These are phyloP conservation scores for Hyposmocoma kahamanoa DNA, from an alignment of 1,140 invertebrate species.

Conservation along the genomic window DNA sequence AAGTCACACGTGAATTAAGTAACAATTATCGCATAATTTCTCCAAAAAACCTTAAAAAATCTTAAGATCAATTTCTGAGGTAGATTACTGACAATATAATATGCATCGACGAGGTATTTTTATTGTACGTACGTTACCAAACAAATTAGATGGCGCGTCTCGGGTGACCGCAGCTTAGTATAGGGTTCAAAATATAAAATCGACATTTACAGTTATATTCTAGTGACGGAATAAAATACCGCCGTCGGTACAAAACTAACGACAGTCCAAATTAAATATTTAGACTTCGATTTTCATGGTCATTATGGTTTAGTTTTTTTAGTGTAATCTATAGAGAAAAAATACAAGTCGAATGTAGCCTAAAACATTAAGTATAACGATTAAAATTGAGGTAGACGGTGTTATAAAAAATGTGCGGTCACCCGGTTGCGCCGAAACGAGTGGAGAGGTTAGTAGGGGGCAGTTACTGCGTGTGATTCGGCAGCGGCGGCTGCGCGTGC, in stretches of 20 bases:
- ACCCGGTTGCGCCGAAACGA: constrained; percentile 35
- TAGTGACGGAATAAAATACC: too few relatives aligned
- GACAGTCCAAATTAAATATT: too few relatives aligned
- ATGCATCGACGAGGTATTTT: constrained; percentile 65
- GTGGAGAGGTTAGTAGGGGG: constrained; percentile 25
- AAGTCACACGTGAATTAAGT: constrained; percentile 64
- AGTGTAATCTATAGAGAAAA: too few relatives aligned
- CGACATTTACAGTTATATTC: too few relatives aligned
- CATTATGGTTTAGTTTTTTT: too few relatives aligned
- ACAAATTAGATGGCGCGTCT: constrained; percentile 29
- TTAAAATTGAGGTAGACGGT: neutral
- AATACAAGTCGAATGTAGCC: neutral
- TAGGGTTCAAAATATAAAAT: constrained; percentile 12
- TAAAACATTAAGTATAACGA: constrained; percentile 5
- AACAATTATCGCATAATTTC: constrained; percentile 64
- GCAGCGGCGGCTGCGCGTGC: constrained; percentile 73
- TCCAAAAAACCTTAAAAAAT: constrained; percentile 54
- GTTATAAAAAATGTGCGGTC: constrained; percentile 15
- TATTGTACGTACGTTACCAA: constrained; percentile 53
- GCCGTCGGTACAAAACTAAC: too few relatives aligned
- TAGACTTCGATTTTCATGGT: too few relatives aligned
- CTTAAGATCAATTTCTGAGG: constrained; percentile 70
- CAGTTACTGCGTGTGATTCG: constrained; percentile 76
- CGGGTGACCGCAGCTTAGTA: constrained; percentile 16
- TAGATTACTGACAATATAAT: constrained; percentile 66